Evolutionary conservation across 2,113 vertebrate genomes (phyloP).

Genomic region (crab-eating macaque (Macaca fascicularis)): DNA sequence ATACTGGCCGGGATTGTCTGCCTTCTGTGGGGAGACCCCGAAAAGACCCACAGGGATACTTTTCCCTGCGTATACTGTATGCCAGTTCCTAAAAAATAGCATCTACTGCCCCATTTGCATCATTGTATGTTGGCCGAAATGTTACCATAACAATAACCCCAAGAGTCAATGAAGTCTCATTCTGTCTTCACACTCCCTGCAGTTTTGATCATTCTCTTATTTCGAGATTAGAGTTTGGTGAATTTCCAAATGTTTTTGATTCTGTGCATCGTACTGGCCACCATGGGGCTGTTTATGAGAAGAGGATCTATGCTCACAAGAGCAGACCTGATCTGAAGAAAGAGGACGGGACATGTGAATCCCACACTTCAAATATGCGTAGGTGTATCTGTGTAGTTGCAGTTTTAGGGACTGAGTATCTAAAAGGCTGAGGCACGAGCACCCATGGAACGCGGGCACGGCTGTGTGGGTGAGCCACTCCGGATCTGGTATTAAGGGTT

Average conservation of each 20-base stretch:
- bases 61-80: background rate
- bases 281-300: too few species aligned
- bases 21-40: background rate
- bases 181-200: too few species aligned
- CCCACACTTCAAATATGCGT: too few species aligned
- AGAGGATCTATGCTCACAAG: background rate
- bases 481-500: accelerated
- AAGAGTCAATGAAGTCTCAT: too few species aligned
- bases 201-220: accelerated
- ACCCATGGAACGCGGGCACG: accelerated
- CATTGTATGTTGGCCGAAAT: too few species aligned
- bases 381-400: background rate
- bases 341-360: accelerated
- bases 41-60: background rate
- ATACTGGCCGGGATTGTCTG: background rate
- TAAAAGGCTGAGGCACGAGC: accelerated
- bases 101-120: too few species aligned
- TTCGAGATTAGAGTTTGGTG: background rate
- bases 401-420: accelerated
- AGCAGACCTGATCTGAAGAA: background rate
- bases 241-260: background rate
- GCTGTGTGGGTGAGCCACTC: accelerated
- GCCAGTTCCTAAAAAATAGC: accelerated
- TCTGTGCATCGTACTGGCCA: accelerated
- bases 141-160: background rate